Evolutionary conservation across 2,113 vertebrate genomes (phyloP).

Genomic region (Montifringilla adamsi): DNA sequence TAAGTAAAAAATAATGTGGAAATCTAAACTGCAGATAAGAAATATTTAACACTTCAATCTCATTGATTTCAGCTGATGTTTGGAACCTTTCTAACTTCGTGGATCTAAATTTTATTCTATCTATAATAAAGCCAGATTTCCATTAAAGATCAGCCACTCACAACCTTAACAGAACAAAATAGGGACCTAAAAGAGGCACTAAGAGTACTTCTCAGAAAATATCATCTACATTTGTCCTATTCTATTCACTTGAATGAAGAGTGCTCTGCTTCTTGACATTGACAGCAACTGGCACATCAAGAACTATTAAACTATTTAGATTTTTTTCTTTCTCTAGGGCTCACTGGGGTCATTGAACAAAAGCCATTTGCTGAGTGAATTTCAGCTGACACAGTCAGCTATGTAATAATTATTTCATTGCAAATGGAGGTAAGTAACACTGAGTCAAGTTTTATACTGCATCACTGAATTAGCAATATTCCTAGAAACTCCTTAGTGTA

Average conservation of each 20-base stretch:
- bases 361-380: not conserved
- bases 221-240: not conserved
- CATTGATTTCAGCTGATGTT: not conserved
- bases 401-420: not conserved
- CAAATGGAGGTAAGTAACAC: not conserved
- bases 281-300: not conserved
- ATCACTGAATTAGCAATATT: not conserved
- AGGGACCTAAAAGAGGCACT: not conserved
- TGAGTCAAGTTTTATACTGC: not conserved
- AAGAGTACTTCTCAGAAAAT: not conserved
- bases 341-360: not conserved
- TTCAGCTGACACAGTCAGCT: not conserved
- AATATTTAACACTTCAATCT: not conserved
- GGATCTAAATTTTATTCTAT: not conserved
- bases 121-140: not conserved
- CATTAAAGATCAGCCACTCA: not conserved
- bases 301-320: not conserved
- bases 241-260: not conserved
- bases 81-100: not conserved
- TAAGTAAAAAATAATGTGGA: not conserved
- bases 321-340: not conserved
- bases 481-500: not conserved
- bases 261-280: not conserved
- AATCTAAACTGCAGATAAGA: not conserved
- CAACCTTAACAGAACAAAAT: not conserved